Base-by-base conservation (phyloP, 2,113 vertebrate species). In the Trematocara stigmaticum region DNA sequence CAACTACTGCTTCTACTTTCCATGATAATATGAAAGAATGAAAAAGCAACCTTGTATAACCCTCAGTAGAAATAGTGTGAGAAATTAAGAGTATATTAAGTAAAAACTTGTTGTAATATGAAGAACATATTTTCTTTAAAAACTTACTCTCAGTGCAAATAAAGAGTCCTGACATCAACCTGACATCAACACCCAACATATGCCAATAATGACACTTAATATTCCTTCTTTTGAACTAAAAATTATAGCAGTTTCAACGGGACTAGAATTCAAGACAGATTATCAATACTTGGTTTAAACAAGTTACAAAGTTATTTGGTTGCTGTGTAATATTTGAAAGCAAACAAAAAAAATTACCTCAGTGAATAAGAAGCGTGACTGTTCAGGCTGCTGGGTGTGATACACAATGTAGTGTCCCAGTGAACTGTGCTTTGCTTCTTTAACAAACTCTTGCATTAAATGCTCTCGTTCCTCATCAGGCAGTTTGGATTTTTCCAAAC, bases 351-450 rank as follows among this genome's bases (percentile, higher is more conserved):
- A 47, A 74, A 16, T 74, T 91, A 98, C 98, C 98, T 90, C 98
- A 0, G 96, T 98, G 52, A 98, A 98, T 84, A 84, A 79, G 1
- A 84, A 69, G 1, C 7, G 87, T 56, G 5, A 47, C 2, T 18
- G 74, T 0, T 64, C 15, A 1, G 9, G 87, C 1, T 76, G 4
- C 0, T 2, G 5, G 38, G 93, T 71, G 1, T 97, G 96, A 45
- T 88, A 91, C 4, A 71, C 76, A 1, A 99, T 95, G 89, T 97
- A 97, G 57, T 97, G 97, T 0, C 94, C 91, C 0, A 98, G 92
- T 34, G 95, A 98, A 1, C 85, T 93, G 82, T 98, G 97, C 6
- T 94, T 96, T 89, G 97, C 97, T 0, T 34, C 45, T 85, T 89
- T 85, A 87, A 97, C 96, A 83, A 95, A 99, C 0, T 83, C 78